phyloP scores from a whole-genome alignment of 1,140 invertebrate genomes.

The Olivierus martensii region DNA sequence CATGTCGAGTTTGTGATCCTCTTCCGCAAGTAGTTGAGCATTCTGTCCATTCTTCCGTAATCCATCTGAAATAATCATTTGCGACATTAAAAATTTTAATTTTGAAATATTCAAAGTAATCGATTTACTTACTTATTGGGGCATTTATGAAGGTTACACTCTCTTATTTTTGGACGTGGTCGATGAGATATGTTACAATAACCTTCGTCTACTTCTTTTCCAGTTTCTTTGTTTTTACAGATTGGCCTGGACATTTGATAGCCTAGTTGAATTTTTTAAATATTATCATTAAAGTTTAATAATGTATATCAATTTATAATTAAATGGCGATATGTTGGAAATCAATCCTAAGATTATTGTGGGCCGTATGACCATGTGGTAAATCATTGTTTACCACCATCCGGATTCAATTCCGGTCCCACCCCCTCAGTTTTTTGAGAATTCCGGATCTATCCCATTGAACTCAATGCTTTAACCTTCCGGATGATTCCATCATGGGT shows the following conservation, averaged over 20 bases:
- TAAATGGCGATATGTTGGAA: too few relatives aligned
- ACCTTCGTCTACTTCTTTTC: conserved; percentile 51
- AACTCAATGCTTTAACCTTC: too few relatives aligned
- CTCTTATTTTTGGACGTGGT: conserved; percentile 54
- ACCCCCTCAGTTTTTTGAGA: too few relatives aligned
- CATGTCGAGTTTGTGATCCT: conserved; percentile 53
- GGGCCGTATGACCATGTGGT: too few relatives aligned
- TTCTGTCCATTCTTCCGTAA: conserved; percentile 65
- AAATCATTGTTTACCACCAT: too few relatives aligned
- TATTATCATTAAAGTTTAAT: too few relatives aligned
- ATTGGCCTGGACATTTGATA: conserved; percentile 62
- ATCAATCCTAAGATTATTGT: too few relatives aligned
- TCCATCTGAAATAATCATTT: conserved; percentile 50
- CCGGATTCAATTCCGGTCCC: too few relatives aligned
- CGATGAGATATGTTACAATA: conserved; percentile 60
- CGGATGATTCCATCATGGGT: too few relatives aligned
- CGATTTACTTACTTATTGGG: conserved; percentile 59
- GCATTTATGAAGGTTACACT: conserved; percentile 72
- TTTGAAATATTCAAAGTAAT: neutral
- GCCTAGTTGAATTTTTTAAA: conserved; percentile 37
- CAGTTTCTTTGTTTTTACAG: conserved; percentile 56
- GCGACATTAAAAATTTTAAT: neutral
- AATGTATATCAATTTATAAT: too few relatives aligned
- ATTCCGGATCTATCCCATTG: too few relatives aligned
- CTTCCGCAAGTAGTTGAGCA: conserved; percentile 69